Base-by-base conservation (phyloP, 1,140 invertebrate genomes). In the Polypedilum pembai region DNA sequence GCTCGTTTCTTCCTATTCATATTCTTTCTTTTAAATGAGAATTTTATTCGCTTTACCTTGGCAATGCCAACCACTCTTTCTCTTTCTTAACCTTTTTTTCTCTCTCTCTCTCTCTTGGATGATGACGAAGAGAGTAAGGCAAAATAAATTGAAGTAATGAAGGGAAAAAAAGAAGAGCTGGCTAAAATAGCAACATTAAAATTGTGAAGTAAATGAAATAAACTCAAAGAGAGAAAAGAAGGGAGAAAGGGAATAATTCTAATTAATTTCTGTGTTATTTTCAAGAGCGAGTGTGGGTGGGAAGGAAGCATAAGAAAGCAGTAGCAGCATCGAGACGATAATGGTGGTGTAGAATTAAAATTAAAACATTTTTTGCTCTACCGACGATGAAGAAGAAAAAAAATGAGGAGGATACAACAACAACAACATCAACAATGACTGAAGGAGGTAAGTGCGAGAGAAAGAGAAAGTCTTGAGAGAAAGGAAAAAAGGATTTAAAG, bases 241-340 rank as follows among this genome's bases (percentile, higher is more conserved):
- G 45, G 7, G 17, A 18, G 17, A 21, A 69, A 21, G 65, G 17
- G 20, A 69, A 69, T 69, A 69, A 69, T 69, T 69, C 65, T 69
- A 69, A 69, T 69, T 69, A 69, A 69, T 69, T 69, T 69, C 65
- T 69, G 17, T 69, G 65, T 69, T 69, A 69, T 69, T 69, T 69
- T 69, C 65, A 18, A 69, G 65, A 18, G 65, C 8, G 7, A 69
- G 18, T 69, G 18, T 20, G 18, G 24, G 24, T 33, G 45, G 15
- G 12, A 56, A 69, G 65, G 65, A 21, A 69, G 15, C n/a, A 10
- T 12, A 66, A 18, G 65, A 0, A 69, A 69, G 18, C 17, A 18
- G 20, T 10, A 18, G 65, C 20, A 18, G 65, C 17, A 18, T 69
- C 65, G 65, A 69, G 65, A 69, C 65, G 65, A 69, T 69, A 69